Evolutionary conservation across 2,888 invertebrate species (phyloP).

Genomic region (Nymphalis urticae): DNA sequence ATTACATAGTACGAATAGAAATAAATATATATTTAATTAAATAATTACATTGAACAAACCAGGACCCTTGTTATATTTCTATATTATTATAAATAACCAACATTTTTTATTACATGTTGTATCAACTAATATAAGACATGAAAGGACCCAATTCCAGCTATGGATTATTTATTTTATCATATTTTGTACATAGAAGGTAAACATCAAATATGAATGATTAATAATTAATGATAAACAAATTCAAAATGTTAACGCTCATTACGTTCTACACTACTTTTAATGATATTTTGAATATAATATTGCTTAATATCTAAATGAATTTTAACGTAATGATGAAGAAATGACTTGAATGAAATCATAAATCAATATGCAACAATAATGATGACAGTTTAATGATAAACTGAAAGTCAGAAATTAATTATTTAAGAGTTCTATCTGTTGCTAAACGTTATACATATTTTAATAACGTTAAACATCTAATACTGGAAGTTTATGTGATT

Average conservation of each 20-base stretch:
- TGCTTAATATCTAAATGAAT: slow-evolving; percentile 6
- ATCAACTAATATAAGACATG: slow-evolving; percentile 33
- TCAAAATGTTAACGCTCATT: neutral
- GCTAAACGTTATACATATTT: neutral
- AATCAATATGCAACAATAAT: neutral
- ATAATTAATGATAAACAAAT: slow-evolving; percentile 8
- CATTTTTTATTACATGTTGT: slow-evolving; percentile 20
- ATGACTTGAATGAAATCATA: neutral
- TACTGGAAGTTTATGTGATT: slow-evolving; percentile 72
- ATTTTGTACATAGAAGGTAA: slow-evolving; percentile 33
- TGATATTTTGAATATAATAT: slow-evolving; percentile 11
- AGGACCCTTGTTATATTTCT: slow-evolving; percentile 9
- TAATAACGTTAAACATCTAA: slow-evolving; percentile 42
- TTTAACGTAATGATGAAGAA: neutral
- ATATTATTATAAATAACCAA: slow-evolving; percentile 19
- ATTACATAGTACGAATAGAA: slow-evolving; percentile 17
- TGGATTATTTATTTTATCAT: slow-evolving; percentile 45
- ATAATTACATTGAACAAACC: slow-evolving; percentile 13
- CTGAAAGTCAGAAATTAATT: neutral
- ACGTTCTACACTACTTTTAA: neutral
- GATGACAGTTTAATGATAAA: neutral
- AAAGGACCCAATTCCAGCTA: slow-evolving; percentile 74
- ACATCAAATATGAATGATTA: slow-evolving; percentile 61
- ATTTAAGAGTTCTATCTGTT: neutral
- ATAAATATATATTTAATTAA: slow-evolving; percentile 16